These are phyloP conservation scores for Megaleporinus macrocephalus DNA, from an alignment of 2,113 vertebrate species.

Conservation along the genomic window DNA sequence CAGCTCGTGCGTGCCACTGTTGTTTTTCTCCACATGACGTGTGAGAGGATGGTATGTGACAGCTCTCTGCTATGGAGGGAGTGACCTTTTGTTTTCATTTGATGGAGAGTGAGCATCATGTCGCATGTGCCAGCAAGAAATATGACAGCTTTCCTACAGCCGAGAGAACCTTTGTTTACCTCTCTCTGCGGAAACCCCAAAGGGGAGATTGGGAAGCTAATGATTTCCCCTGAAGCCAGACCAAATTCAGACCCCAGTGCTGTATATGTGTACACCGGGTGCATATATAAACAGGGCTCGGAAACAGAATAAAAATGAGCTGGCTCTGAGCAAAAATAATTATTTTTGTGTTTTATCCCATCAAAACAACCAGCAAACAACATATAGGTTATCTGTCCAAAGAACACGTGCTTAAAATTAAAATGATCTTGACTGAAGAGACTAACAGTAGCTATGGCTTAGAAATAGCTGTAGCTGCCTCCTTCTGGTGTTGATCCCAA, in stretches of 20 bases:
- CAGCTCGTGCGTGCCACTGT: slow-evolving; percentile 3
- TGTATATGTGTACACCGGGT: background rate
- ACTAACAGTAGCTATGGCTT: too few species aligned
- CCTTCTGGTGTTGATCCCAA: background rate
- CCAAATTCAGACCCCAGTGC: background rate
- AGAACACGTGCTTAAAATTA: too few species aligned
- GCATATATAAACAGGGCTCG: background rate
- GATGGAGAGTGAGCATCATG: slow-evolving; percentile 45
- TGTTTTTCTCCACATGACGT: slow-evolving; percentile 37
- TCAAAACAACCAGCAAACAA: too few species aligned
- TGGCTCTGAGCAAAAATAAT: background rate
- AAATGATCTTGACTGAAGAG: too few species aligned
- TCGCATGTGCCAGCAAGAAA: slow-evolving; percentile 43
- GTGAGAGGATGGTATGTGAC: slow-evolving; percentile 46
- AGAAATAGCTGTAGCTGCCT: too few species aligned
- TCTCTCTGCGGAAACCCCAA: background rate
- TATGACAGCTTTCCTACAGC: slow-evolving; percentile 42
- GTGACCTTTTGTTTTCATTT: slow-evolving; percentile 54
- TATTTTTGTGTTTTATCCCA: background rate
- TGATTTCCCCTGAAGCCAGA: slow-evolving; percentile 6
- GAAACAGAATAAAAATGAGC: background rate
- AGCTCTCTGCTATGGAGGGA: slow-evolving; percentile 44
- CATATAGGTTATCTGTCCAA: too few species aligned
- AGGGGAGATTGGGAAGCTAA: background rate
- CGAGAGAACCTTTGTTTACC: slow-evolving; percentile 18